These are phyloP conservation scores for Passer domesticus DNA, from an alignment of 2,113 vertebrate species.

Conservation along the genomic window DNA sequence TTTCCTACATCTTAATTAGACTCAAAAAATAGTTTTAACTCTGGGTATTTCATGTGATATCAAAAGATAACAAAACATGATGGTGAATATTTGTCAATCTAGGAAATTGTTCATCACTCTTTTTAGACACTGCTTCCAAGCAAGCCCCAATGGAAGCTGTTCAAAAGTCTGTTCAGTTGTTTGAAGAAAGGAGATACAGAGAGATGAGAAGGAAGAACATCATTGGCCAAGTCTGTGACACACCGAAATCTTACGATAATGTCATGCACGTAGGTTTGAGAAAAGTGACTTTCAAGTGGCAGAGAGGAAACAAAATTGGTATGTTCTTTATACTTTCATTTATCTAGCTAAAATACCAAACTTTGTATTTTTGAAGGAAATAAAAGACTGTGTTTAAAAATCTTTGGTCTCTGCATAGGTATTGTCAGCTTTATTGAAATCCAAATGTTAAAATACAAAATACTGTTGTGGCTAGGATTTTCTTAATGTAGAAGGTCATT, in stretches of 20 bases:
- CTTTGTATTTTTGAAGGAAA: background rate
- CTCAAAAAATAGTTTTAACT: background rate
- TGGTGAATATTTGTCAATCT: background rate
- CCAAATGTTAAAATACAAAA: background rate
- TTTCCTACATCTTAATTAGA: background rate
- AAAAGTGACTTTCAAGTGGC: constrained; percentile 99
- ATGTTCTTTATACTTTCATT: constrained; percentile 3
- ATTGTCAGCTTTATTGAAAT: background rate
- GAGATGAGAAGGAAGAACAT: constrained; percentile 95
- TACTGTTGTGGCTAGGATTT: background rate
- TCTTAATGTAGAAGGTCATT: background rate
- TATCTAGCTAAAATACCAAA: background rate
- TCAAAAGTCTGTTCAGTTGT: constrained; percentile 86
- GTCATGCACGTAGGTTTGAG: constrained; percentile 97
- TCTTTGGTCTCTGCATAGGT: background rate
- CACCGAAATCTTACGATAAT: constrained; percentile 94
- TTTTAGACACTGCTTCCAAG: constrained; percentile 82
- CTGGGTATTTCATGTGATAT: background rate
- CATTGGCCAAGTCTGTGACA: constrained; percentile 97
- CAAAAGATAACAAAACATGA: background rate
- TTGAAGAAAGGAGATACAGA: constrained; percentile 89
- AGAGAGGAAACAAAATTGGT: constrained; percentile 99
- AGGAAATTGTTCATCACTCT: background rate
- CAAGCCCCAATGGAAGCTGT: constrained; percentile 92
- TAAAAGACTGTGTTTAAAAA: background rate